phyloP scores from a whole-genome alignment of 2,113 vertebrate species.

The Oplegnathus fasciatus region DNA sequence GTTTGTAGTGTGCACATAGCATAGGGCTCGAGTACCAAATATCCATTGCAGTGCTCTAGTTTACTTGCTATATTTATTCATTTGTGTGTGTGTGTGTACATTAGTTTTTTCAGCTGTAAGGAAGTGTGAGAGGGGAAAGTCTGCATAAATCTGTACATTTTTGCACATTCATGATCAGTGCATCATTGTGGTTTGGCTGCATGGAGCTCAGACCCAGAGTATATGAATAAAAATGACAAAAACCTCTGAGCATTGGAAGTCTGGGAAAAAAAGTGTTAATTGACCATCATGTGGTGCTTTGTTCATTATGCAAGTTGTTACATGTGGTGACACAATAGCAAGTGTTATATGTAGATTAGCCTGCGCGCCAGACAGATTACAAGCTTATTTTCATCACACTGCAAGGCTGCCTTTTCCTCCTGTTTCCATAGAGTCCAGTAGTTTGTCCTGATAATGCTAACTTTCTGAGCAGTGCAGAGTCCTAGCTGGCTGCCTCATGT shows the following conservation, averaged over 20 bases:
- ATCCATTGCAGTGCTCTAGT: background rate
- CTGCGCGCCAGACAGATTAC: constrained; percentile 38
- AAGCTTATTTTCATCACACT: constrained; percentile 29
- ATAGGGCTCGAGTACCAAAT: background rate
- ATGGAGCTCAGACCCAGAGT: background rate
- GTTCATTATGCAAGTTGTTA: constrained; percentile 24
- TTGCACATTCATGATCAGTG: background rate
- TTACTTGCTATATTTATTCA: background rate
- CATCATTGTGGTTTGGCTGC: background rate
- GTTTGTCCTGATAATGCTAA: background rate
- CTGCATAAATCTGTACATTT: background rate
- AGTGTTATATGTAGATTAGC: constrained; percentile 52
- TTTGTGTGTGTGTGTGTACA: background rate
- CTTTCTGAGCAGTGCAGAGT: background rate
- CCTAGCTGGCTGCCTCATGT: background rate
- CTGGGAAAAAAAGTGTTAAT: constrained; percentile 7
- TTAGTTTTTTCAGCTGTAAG: constrained; percentile 2
- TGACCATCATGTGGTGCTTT: constrained; percentile 43
- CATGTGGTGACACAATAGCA: constrained; percentile 33
- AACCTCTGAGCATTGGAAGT: background rate
- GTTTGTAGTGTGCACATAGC: background rate
- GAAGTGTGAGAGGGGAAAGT: background rate
- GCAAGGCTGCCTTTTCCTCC: background rate
- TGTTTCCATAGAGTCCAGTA: background rate
- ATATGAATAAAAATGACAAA: background rate